Evolutionary conservation across 2,113 vertebrate species (phyloP), one percentile per base, ranked within the genome.

Genomic region (Myrmecobius fasciatus): DNA sequence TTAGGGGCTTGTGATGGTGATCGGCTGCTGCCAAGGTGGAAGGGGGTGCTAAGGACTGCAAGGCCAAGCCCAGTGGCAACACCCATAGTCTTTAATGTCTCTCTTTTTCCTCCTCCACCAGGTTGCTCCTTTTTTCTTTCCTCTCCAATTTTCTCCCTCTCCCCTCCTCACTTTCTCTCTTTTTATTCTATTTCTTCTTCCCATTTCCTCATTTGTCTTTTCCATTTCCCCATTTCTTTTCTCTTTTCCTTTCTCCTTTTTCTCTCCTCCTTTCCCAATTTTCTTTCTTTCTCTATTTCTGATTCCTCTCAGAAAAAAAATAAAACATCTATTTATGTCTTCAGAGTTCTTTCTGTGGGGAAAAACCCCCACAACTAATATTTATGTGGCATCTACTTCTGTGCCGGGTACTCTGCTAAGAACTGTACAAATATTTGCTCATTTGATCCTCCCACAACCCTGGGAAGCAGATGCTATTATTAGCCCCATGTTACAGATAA

Each of bases 181-280:
- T 17, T 9, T 67, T 92, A 89, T 60, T 46, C 56, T 1, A 91
- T 2, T 49, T 4, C 92, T 89, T 96, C 53, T 46, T 91, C 89
- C 53, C 91, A 94, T 8, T 94, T 43, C 92, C 14, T 93, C 2
- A 24, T 93, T 89, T 92, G 46, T 54, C 5, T 91, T 56, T 75
- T 9, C 28, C 3, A 8, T 8, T 92, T 0, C 17, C 14, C 53
- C 20, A 53, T 53, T 24, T 53, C 53, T 25, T 53, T 53, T 53
- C 90, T 89, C 8, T 11, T 91, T 0, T 5, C 36, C 20, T 75
- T n/a, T 75, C 60, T n/a, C 67, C 8, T 83, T 43, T 43, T 36
- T 43, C 7, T 75, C 14, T 75, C 36, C 14, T 43, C 14, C 36
- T 83, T 83, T 83, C 5, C 56, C 36, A n/a, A 7, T n/a, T 75